Evolutionary conservation across 1,140 invertebrate species (phyloP), one percentile per base, ranked within the genome.

Genomic region (Bombus fervidus): DNA sequence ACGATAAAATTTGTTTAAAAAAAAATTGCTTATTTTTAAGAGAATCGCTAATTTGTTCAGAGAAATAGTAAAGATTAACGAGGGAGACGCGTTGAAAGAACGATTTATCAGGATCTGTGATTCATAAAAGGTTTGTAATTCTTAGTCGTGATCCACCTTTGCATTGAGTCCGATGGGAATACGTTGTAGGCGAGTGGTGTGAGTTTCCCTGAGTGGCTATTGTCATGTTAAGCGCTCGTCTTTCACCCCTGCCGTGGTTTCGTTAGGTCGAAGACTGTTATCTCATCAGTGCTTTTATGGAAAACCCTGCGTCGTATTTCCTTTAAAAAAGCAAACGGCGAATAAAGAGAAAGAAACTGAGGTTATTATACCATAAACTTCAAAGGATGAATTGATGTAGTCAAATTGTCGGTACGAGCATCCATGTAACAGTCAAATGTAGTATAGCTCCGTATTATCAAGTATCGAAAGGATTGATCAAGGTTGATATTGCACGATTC

Each of bases 91-190:
- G 73, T 82, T 57, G 57, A 80, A 78, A 89, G 79, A 86, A 89
- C 91, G 87, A 93, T 93, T 93, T 90, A 93, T 93, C 93, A 92
- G 91, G 93, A 93, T 93, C 88, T 91, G 83, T 69, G 89, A 91
- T 90, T 92, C 89, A 92, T 93, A 92, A 93, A 92, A 93, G 91
- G 90, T 88, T 91, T 88, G 84, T 93, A 93, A 93, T 93, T 91
- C 92, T 92, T 78, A 75, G 69, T 87, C 82, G 83, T 72, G 86
- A 81, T 89, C 86, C 88, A 82, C 77, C 89, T 92, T 89, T 85
- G 81, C 89, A 88, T 87, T 68, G 83, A 85, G 84, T 89, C 69
- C n/a, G 69, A 64, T 47, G 80, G 75, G 73, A 66, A 86, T 83
- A 72, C 53, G 43, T 59, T 22, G 59, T 22, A 43, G 69, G n/a